Evolutionary conservation across 2,113 vertebrate species (phyloP).

Genomic region (Nothoprocta pentlandii): DNA sequence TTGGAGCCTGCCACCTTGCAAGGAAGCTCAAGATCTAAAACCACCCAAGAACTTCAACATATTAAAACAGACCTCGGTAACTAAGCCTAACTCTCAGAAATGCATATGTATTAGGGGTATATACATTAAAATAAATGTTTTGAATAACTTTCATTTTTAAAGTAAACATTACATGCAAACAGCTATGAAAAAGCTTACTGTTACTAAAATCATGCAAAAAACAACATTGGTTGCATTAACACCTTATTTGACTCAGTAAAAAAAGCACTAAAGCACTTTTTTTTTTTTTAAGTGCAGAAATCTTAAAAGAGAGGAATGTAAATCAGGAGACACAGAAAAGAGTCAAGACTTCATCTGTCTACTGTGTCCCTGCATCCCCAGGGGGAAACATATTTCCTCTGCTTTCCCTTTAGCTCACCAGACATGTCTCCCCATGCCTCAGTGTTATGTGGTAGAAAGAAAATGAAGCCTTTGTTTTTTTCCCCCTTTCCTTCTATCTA

Average conservation of each 20-base stretch:
- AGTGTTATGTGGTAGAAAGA: neutral
- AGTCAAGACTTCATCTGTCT: conserved; percentile 11
- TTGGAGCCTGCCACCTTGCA: neutral
- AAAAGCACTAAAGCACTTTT: neutral
- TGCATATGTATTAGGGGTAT: neutral
- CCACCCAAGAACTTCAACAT: neutral
- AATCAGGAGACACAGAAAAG: neutral
- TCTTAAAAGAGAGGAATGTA: neutral
- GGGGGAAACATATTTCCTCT: conserved; percentile 21
- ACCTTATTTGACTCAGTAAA: neutral
- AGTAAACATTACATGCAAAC: neutral
- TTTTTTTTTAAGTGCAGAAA: too few species aligned
- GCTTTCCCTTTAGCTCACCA: conserved; percentile 13
- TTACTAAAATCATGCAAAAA: neutral
- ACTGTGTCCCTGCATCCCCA: neutral
- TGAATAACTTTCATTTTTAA: neutral
- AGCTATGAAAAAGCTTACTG: neutral
- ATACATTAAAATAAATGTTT: neutral
- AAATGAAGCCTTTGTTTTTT: conserved; percentile 46
- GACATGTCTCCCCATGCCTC: neutral
- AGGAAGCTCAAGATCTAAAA: neutral
- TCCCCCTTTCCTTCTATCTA: conserved; percentile 4
- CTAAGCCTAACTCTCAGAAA: neutral
- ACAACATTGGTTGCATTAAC: neutral
- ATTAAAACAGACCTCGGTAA: neutral